Evolutionary conservation across 2,888 invertebrate genomes (phyloP).

Genomic region (Sinodicranocentrus sp.): DNA sequence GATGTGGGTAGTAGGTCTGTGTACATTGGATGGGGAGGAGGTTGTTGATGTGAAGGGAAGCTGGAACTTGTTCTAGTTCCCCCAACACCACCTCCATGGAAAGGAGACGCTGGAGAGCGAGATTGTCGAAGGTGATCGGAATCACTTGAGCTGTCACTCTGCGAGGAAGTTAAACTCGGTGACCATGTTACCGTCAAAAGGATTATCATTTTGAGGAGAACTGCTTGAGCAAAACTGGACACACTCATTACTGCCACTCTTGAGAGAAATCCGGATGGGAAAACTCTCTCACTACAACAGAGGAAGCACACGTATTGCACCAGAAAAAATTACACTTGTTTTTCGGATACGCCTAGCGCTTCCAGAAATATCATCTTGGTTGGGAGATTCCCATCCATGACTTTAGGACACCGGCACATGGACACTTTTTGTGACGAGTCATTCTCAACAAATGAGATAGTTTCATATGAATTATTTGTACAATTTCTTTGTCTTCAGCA

Average conservation of each 20-base stretch:
- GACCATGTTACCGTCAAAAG: conserved; percentile 34
- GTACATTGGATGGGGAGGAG: conserved; percentile 17
- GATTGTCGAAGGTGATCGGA: neutral
- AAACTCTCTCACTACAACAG: too few species aligned
- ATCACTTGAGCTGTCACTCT: neutral
- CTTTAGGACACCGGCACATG: too few species aligned
- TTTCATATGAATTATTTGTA: too few species aligned
- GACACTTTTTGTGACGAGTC: too few species aligned
- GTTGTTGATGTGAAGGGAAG: conserved; percentile 51
- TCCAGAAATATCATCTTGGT: too few species aligned
- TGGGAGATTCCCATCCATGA: too few species aligned
- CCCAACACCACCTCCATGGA: conserved; percentile 33
- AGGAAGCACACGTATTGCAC: too few species aligned
- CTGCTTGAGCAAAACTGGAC: conserved; percentile 48
- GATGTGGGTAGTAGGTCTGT: conserved; percentile 49
- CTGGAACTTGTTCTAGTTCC: conserved; percentile 20
- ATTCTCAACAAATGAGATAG: too few species aligned
- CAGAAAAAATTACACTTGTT: too few species aligned
- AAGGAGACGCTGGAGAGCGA: conserved; percentile 44
- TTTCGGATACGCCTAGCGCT: too few species aligned
- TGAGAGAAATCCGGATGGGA: too few species aligned
- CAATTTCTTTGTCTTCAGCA: too few species aligned
- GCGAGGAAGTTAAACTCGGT: conserved; percentile 11
- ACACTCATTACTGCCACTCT: conserved; percentile 38
- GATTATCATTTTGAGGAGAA: conserved; percentile 27